Evolutionary conservation across 1,140 invertebrate species (phyloP).

Genomic region (Meloidogyne hapla): DNA sequence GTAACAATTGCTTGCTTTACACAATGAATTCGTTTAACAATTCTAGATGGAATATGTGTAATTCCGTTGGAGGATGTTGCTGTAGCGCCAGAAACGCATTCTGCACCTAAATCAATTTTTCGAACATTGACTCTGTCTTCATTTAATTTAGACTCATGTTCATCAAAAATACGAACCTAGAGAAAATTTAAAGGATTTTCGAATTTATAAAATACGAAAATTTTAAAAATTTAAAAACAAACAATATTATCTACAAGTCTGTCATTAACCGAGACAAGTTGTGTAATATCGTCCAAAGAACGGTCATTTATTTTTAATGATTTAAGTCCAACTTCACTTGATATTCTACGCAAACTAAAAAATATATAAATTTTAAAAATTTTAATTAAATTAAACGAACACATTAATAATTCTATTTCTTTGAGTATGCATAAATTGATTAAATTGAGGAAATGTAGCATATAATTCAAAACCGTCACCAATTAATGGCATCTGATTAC

Average conservation of each 20-base stretch:
- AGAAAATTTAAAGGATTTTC: not conserved
- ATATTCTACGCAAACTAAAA: not conserved
- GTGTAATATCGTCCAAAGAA: constrained; percentile 22
- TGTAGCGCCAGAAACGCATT: constrained; percentile 17
- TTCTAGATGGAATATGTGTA: not conserved
- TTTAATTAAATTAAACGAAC: constrained; percentile 18
- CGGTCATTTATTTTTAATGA: constrained; percentile 12
- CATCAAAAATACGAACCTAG: constrained; percentile 27
- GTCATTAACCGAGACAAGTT: constrained; percentile 23
- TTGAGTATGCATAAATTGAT: constrained; percentile 29
- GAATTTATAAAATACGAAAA: not conserved
- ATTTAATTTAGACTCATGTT: constrained; percentile 21
- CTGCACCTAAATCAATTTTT: constrained; percentile 23
- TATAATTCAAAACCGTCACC: constrained; percentile 36
- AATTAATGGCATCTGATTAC: constrained; percentile 30
- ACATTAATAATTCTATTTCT: constrained; percentile 19
- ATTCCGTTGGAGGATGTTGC: not conserved
- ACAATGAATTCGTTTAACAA: not conserved
- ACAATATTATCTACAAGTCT: constrained; percentile 28
- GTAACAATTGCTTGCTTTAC: constrained; percentile 69
- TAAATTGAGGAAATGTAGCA: constrained; percentile 34
- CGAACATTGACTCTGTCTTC: constrained; percentile 12
- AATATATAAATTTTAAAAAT: constrained; percentile 6
- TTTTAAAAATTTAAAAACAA: constrained; percentile 17
- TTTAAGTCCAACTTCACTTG: not conserved